Percentiles rank a stretch among this genome's conserved stretches.
Conservation (phyloP, 2,888 invertebrate genomes). For the Coelinius sp. region DNA sequence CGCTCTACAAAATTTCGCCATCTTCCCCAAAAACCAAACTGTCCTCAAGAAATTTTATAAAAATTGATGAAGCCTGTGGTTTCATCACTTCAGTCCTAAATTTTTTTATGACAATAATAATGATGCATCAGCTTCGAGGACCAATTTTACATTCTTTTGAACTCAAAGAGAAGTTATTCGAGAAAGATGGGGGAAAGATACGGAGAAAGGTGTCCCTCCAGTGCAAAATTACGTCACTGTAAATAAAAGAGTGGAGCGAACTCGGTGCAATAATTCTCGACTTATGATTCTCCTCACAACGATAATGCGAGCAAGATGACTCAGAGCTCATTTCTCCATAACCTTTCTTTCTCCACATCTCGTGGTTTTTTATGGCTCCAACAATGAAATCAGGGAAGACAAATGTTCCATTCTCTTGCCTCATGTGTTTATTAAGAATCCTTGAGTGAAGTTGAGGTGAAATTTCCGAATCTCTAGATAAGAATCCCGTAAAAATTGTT, state of each 20-base stretch:
- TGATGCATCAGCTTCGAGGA: no score
- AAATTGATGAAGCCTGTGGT: no score
- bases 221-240: slow-evolving; percentile 58
- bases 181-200: neutral
- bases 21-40: no score
- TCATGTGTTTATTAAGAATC: neutral
- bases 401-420: slow-evolving; percentile 24
- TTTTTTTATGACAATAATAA: no score
- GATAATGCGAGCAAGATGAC: slow-evolving; percentile 6
- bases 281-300: slow-evolving; percentile 9
- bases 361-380: neutral
- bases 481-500: neutral
- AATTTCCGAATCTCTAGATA: neutral
- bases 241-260: slow-evolving; percentile 59
- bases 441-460: neutral
- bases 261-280: neutral
- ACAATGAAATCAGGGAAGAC: slow-evolving; percentile 21
- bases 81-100: no score
- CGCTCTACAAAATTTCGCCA: no score
- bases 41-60: no score
- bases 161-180: neutral
- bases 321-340: slow-evolving; percentile 11
- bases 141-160: no score
- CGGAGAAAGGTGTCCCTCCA: slow-evolving; percentile 56
- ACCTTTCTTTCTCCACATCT: slow-evolving; percentile 24